Conservation (phyloP, 2,113 vertebrate species). For the Ophiodon elongatus region DNA sequence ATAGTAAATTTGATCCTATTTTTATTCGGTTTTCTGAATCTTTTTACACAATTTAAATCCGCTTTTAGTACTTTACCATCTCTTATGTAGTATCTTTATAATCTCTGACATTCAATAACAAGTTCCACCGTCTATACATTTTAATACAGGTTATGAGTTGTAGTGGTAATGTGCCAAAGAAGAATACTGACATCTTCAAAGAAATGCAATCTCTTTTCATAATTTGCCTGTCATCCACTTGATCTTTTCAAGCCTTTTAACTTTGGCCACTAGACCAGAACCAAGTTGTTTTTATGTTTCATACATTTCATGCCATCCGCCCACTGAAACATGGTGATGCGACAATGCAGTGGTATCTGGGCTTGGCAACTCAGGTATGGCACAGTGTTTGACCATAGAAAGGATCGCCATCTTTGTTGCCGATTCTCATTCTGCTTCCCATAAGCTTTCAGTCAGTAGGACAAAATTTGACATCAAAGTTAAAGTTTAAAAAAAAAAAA, state of each 20-base stretch:
- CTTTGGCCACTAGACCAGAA: conserved; percentile 71
- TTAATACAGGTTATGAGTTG: conserved; percentile 99
- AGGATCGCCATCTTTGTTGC: conserved; percentile 70
- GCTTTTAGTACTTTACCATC: conserved; percentile 80
- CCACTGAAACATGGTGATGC: conserved; percentile 50
- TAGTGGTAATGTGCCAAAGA: conserved; percentile 95
- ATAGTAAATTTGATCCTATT: conserved; percentile 96
- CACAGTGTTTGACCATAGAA: conserved; percentile 84
- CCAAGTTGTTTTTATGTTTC: conserved; percentile 49
- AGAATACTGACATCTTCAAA: conserved; percentile 99
- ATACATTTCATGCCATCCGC: conserved; percentile 54
- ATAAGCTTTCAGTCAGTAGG: conserved; percentile 82
- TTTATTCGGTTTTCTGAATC: conserved; percentile 85
- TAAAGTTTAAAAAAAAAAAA: conserved; percentile 42
- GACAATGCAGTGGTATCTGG: conserved; percentile 71
- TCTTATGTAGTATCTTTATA: conserved; percentile 80
- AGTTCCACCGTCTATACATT: conserved; percentile 99
- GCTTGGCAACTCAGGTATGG: conserved; percentile 82
- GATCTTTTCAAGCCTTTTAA: conserved; percentile 61
- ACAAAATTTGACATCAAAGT: conserved; percentile 74
- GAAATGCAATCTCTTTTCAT: conserved; percentile 85
- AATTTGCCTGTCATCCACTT: conserved; percentile 67
- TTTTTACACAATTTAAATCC: conserved; percentile 86
- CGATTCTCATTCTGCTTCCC: conserved; percentile 69
- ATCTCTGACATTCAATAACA: conserved; percentile 95